Evolutionary conservation across 2,888 invertebrate species (phyloP), one percentile per base, ranked within the genome.

Genomic region (Drosophila buzzatii): DNA sequence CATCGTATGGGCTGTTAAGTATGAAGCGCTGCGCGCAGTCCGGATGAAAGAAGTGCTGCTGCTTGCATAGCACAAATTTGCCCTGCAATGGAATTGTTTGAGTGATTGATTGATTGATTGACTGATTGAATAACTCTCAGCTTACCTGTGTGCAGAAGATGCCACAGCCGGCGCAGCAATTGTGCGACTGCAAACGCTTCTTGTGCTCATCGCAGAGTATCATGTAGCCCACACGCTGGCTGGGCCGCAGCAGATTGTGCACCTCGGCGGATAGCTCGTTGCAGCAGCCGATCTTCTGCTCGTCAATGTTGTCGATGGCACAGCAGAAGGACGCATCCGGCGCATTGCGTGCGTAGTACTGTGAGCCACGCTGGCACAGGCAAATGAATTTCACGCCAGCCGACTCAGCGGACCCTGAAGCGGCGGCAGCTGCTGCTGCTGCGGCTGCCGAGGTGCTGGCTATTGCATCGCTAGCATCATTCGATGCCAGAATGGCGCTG

Each of bases 131-230:
- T 31, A 45, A 47, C 12, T 51, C n/a, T 37, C 4, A 37, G 42
- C 76, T 80, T 85, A 96, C 97, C 95, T 98, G 97, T 8, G 97
- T 96, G 91, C 98, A 98, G 92, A 97, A 98, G 59, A 97, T 93
- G 8, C 98, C 97, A 93, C 98, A 98, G 1, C 96, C 96, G 0
- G 98, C 97, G 91, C 98, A 98, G 92, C 98, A 98, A 92, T 98
- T 97, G 93, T 98, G 98, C 42, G 95, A 93, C 16, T 95, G 93
- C 70, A 98, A 93, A 69, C 97, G 95, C 82, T 96, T 95, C 70
- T 95, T 94, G 92, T 98, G 98, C 84, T 96, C 95, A 56, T 95
- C 94, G 92, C 98, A 98, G 31, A 97, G 94, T 20, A 97, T 95
- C 91, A 96, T 94, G 92, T 96, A 98, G 12, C 97, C 97, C 58